Conservation (phyloP, 1,140 invertebrate genomes). For the Zelostemma sp. region DNA sequence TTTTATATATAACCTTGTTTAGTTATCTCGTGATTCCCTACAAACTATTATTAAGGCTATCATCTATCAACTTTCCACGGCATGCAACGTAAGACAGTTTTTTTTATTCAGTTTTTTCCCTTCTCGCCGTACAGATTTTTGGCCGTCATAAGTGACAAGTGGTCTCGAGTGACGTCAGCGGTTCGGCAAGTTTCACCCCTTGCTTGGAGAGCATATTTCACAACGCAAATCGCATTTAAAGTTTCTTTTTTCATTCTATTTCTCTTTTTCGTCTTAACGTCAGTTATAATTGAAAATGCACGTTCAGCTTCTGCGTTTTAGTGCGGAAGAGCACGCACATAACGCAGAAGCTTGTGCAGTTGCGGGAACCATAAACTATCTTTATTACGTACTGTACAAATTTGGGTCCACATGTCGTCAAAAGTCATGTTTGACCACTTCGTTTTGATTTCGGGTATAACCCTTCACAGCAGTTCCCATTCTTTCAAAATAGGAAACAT, state of each 20-base stretch:
- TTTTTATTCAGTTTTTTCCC: no score
- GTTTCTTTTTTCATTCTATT: background rate
- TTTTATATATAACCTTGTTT: no score
- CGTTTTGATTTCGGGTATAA: constrained; percentile 9
- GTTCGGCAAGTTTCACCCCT: no score
- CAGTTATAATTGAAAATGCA: constrained; percentile 16
- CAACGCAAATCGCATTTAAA: background rate
- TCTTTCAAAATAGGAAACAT: no score
- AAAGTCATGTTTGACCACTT: constrained; percentile 8
- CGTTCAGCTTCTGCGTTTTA: constrained; percentile 24
- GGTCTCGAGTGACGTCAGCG: no score
- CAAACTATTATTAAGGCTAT: no score
- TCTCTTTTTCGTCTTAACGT: constrained; percentile 11
- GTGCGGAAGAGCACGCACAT: constrained; percentile 23
- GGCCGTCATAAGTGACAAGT: no score
- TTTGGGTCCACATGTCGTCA: constrained; percentile 20
- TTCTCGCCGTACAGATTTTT: no score
- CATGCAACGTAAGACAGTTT: no score
- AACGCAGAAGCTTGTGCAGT: constrained; percentile 4
- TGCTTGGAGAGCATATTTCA: no score
- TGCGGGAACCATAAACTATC: background rate
- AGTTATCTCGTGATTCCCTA: no score
- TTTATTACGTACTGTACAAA: constrained; percentile 4
- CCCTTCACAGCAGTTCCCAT: constrained; percentile 12
- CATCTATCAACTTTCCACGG: no score